Evolutionary conservation across 2,797 vertebrate genomes (phyloP).

Genomic region (Masticophis lateralis): DNA sequence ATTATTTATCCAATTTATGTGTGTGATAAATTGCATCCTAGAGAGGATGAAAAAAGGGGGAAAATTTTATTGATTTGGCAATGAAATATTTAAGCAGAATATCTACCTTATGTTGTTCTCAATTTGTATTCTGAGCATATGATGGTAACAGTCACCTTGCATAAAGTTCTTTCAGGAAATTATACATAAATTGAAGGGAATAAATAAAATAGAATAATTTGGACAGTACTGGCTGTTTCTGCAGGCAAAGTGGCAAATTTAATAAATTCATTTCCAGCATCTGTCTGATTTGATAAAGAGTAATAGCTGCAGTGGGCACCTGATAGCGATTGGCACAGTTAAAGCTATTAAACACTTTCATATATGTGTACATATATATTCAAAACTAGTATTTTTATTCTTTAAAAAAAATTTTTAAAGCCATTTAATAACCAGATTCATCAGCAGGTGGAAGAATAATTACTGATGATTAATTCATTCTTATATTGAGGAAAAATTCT

Average conservation of each 20-base stretch:
- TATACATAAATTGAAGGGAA: slow-evolving; percentile 39
- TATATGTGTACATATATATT: not conserved
- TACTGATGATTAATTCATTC: not conserved
- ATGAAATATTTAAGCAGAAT: not conserved
- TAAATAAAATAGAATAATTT: slow-evolving; percentile 41
- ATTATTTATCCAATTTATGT: not conserved
- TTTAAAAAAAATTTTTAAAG: not conserved
- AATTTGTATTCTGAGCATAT: slow-evolving; percentile 24
- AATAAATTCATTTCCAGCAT: slow-evolving; percentile 49
- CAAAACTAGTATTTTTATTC: slow-evolving; percentile 7
- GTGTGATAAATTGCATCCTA: not conserved
- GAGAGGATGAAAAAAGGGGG: not conserved
- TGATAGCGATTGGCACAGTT: slow-evolving; percentile 20
- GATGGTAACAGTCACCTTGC: not conserved
- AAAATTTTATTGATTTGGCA: not conserved
- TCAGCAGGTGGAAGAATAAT: not conserved
- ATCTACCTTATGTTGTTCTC: not conserved
- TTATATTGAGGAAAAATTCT: slow-evolving; percentile 4
- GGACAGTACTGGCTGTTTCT: slow-evolving; percentile 36
- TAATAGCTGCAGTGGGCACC: slow-evolving; percentile 16
- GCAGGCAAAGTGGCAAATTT: slow-evolving; percentile 32
- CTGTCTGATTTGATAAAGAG: slow-evolving; percentile 53
- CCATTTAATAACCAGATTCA: slow-evolving; percentile 1
- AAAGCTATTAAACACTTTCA: not conserved
- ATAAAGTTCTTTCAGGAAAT: slow-evolving; percentile 45